A percentile compares a stretch with the other conserved stretches of the same genome.
Conservation (phyloP, 2,113 vertebrate species). For the Tachysurus fulvidraco region DNA sequence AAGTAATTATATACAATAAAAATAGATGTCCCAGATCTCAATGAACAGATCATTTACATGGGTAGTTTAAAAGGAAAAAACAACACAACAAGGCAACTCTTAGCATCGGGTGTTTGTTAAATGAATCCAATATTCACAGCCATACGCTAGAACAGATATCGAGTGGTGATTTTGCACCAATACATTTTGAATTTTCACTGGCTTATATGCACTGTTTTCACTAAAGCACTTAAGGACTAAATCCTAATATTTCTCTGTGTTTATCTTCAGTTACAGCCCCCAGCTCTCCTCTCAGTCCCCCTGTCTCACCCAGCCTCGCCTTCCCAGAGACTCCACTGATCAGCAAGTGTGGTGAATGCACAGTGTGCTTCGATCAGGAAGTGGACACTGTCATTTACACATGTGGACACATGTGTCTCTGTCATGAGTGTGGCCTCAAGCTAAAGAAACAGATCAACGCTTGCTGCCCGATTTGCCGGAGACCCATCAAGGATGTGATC, state of each 20-base stretch:
- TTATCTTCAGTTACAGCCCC: conserved; percentile 86
- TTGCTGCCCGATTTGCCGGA: conserved; percentile 95
- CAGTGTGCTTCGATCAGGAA: conserved; percentile 95
- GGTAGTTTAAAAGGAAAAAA: neutral
- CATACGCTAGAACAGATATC: neutral
- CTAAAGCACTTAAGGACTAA: neutral
- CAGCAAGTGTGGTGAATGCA: conserved; percentile 90
- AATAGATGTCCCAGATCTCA: neutral
- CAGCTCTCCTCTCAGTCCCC: conserved; percentile 92
- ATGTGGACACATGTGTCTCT: conserved; percentile 99
- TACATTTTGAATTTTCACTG: neutral
- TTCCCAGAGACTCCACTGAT: conserved; percentile 76
- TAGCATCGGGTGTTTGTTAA: neutral
- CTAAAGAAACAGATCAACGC: conserved; percentile 92
- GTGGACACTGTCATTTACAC: conserved; percentile 99
- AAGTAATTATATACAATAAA: neutral
- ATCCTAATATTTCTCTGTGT: conserved; percentile 3
- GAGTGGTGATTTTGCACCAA: neutral
- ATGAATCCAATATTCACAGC: neutral
- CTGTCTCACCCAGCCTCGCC: conserved; percentile 79
- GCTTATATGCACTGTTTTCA: neutral
- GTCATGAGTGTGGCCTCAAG: conserved; percentile 91
- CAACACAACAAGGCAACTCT: neutral
- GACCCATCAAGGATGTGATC: conserved; percentile 97
- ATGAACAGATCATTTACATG: neutral